Base-by-base conservation (phyloP, 64 coral and sea anemone genomes). In the Stylophora pistillata region DNA sequence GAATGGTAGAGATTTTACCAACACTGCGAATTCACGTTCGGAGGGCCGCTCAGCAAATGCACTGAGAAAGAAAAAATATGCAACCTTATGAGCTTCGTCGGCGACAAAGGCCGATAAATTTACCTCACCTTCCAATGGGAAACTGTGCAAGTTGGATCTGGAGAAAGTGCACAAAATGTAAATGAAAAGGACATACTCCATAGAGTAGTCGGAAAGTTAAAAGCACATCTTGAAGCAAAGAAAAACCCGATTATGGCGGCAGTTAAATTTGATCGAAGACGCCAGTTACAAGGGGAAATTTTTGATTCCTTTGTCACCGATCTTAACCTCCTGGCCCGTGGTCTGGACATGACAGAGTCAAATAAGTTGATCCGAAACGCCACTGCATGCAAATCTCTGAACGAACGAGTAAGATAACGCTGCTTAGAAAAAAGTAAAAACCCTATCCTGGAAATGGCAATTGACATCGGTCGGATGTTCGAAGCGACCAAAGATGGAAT, bases 351-450 rank as follows among this genome's bases (percentile, higher is more conserved):
- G 23, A 79, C 10, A 57, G 91, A 87, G 23, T 62, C 74, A 29
- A 86, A 94, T 17, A 89, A 89, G 32, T 27, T 76, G 28, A 88
- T 82, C 53, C 30, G 91, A 13, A 93, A 93, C 88, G 86, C 86
- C 6, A 93, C 88, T 12, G 91, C 78, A 15, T 93, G 75, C 15
- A 93, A 88, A 81, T 88, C 86, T 14, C 33, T 59, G 21, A 68
- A 88, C 21, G 72, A 94, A 77, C 9, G 78, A 64, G 91, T 93
- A 28, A 30, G 77, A 47, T 7, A 47, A 47, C 37, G 37, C 32
- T 75, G 73, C 73, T 32, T 55, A 7, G 37, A 47, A 47, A 47
- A 47, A 47, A 47, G 37, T 7, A 47, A 47, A 41, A 47, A 47
- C 37, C 37, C 7, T 47, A 47, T 7, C 3, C 37, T 47, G 3